phyloP scores from a whole-genome alignment of 2,113 vertebrate genomes.

The Pterophyllum scalare region DNA sequence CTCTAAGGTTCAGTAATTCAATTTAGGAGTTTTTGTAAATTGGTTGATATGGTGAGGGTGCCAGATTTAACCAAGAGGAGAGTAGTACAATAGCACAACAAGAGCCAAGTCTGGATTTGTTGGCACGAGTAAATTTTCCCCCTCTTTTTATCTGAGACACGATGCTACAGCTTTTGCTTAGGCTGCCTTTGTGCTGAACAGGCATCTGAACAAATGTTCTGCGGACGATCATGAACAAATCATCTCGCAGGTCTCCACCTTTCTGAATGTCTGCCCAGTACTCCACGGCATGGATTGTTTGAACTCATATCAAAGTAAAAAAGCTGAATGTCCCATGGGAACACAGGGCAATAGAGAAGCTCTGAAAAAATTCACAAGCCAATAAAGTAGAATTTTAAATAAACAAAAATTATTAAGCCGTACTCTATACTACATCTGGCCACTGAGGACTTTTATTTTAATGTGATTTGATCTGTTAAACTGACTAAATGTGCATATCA shows the following conservation, averaged over 20 bases:
- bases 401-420: background rate
- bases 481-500: background rate
- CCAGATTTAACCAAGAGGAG: constrained; percentile 60
- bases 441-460: background rate
- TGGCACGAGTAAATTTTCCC: constrained; percentile 38
- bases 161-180: constrained; percentile 36
- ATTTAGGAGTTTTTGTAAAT: constrained; percentile 69
- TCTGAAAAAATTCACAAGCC: background rate
- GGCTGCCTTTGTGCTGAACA: constrained; percentile 55
- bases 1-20: constrained; percentile 62
- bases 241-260: constrained; percentile 51
- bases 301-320: constrained; percentile 27
- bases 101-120: constrained; percentile 67
- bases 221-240: constrained; percentile 52
- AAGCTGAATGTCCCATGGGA: background rate
- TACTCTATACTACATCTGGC: background rate
- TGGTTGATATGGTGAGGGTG: constrained; percentile 62
- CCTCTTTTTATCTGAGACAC: constrained; percentile 43
- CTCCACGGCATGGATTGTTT: constrained; percentile 10
- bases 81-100: constrained; percentile 49
- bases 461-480: background rate
- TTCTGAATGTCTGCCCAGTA: constrained; percentile 36
- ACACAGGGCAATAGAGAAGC: background rate
- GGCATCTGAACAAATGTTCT: constrained; percentile 51
- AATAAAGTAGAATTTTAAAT: constrained; percentile 7